Evolutionary conservation across 2,797 vertebrate species (phyloP).

Genomic region (Petrocephalus schoutedeni): DNA sequence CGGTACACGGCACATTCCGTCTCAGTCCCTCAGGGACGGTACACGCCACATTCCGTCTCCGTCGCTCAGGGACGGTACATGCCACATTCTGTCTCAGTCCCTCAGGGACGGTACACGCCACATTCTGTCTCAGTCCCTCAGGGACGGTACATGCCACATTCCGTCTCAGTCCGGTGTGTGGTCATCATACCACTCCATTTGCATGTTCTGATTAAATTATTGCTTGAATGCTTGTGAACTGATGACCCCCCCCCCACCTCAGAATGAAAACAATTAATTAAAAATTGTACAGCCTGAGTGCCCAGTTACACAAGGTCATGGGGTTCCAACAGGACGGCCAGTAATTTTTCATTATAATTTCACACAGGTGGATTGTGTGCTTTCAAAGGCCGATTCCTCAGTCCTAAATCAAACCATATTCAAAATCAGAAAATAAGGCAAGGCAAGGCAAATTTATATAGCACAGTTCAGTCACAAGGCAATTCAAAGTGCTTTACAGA

Average conservation of each 20-base stretch:
- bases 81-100: not conserved
- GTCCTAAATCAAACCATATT: not conserved
- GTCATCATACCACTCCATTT: not conserved
- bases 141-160: not conserved
- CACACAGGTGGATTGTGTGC: not conserved
- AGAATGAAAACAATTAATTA: not conserved
- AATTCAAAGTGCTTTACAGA: no score
- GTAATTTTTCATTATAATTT: not conserved
- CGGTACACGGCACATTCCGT: not conserved
- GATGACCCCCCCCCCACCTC: not conserved
- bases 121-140: not conserved
- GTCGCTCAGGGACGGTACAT: not conserved
- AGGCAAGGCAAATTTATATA: no score
- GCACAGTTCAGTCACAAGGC: no score
- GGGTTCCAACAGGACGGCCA: not conserved
- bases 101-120: not conserved
- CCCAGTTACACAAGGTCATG: not conserved
- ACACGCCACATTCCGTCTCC: not conserved
- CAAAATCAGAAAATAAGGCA: not conserved
- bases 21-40: not conserved
- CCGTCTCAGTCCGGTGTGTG: not conserved
- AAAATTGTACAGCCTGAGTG: no score
- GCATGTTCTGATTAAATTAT: not conserved
- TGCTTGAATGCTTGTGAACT: not conserved
- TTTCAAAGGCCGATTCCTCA: not conserved